Conservation (phyloP, 1,140 invertebrate species). For the Drosophila athabasca region DNA sequence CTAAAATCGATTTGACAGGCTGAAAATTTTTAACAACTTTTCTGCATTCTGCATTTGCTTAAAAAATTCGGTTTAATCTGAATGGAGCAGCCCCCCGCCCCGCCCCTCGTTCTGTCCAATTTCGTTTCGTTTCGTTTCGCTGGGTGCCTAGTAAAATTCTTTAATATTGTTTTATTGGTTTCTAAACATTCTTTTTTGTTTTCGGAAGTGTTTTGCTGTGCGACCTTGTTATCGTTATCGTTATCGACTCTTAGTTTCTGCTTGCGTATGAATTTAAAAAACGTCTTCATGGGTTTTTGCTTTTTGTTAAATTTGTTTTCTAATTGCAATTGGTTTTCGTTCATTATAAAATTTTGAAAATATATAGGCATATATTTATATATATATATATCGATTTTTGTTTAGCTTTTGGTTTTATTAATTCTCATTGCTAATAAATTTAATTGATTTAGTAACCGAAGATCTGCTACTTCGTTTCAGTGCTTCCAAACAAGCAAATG, state of each 20-base stretch:
- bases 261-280: slow-evolving; percentile 81
- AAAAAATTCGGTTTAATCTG: slow-evolving; percentile 79
- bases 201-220: slow-evolving; percentile 77
- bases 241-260: slow-evolving; percentile 47
- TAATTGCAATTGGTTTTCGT: slow-evolving; percentile 62
- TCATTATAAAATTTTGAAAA: slow-evolving; percentile 80
- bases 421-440: slow-evolving; percentile 76
- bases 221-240: slow-evolving; percentile 52
- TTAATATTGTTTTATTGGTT: slow-evolving; percentile 24
- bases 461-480: slow-evolving; percentile 58
- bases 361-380: slow-evolving; percentile 65
- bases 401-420: slow-evolving; percentile 41
- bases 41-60: slow-evolving; percentile 47
- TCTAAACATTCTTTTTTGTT: slow-evolving; percentile 8
- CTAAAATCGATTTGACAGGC: slow-evolving; percentile 45
- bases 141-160: slow-evolving; percentile 74
- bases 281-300: slow-evolving; percentile 51
- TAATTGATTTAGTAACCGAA: slow-evolving; percentile 72
- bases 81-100: slow-evolving; percentile 13
- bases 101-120: slow-evolving; percentile 24
- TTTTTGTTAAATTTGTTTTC: slow-evolving; percentile 72
- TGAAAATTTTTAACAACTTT: slow-evolving; percentile 36
- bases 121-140: slow-evolving; percentile 42
- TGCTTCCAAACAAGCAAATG: slow-evolving; percentile 44
- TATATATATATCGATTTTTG: slow-evolving; percentile 58